Percentiles rank a stretch among this genome's conserved stretches.
Evolutionary conservation across 2,888 invertebrate genomes (phyloP).

Genomic region (Eupithecia abbreviata): DNA sequence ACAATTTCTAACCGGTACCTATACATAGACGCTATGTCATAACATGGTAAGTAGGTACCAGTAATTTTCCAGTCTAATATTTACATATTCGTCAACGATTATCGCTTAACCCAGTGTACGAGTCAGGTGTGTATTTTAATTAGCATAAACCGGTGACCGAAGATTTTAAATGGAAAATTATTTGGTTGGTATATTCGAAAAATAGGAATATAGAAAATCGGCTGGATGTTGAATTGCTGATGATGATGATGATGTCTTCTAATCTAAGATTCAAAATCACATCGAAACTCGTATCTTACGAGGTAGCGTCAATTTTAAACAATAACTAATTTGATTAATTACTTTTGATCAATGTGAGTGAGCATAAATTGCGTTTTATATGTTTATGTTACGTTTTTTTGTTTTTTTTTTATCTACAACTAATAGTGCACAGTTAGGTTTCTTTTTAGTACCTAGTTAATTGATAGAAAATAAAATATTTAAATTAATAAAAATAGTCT

Average conservation of each 20-base stretch:
- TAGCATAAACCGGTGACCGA: conserved; percentile 1
- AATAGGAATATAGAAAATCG: neutral
- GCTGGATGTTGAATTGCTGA: neutral
- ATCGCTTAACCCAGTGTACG: conserved; percentile 8
- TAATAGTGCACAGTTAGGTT: too few relatives aligned
- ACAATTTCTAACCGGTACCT: neutral
- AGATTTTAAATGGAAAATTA: neutral
- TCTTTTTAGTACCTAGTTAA: too few relatives aligned
- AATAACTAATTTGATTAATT: neutral
- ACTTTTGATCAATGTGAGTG: neutral
- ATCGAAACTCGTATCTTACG: neutral
- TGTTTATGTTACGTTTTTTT: neutral
- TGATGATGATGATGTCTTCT: neutral
- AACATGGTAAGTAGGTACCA: neutral
- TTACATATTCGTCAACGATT: conserved; percentile 35
- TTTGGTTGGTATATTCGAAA: neutral
- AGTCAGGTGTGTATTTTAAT: conserved; percentile 3
- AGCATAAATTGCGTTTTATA: neutral
- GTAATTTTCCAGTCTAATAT: conserved; percentile 13
- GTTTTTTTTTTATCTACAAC: neutral
- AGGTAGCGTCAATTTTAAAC: neutral
- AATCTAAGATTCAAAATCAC: neutral
- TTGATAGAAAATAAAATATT: too few relatives aligned
- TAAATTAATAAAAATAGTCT: too few relatives aligned
- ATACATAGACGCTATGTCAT: neutral